phyloP scores from a whole-genome alignment of 2,113 vertebrate species.

The Polyodon spathula region DNA sequence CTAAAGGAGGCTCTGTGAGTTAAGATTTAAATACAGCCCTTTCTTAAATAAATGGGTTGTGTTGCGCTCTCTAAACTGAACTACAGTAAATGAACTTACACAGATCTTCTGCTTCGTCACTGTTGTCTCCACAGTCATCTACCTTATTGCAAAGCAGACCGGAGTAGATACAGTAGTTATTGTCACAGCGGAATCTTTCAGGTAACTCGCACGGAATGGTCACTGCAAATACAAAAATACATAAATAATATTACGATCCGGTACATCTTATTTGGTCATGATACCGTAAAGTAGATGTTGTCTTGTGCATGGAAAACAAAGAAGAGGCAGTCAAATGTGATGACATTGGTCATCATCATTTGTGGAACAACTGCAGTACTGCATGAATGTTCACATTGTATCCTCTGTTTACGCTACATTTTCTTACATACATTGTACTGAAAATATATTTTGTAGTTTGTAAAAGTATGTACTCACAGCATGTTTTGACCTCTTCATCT shows the following conservation, averaged over 20 bases:
- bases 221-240: constrained; percentile 24
- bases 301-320: too few relatives aligned
- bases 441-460: too few relatives aligned
- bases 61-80: not conserved
- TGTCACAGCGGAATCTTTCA: constrained; percentile 44
- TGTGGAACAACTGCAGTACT: too few relatives aligned
- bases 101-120: constrained; percentile 43
- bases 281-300: too few relatives aligned
- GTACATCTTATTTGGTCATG: too few relatives aligned
- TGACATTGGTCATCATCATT: too few relatives aligned
- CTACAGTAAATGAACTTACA: constrained; percentile 31
- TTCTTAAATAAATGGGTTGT: not conserved
- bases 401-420: too few relatives aligned
- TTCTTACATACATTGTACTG: too few relatives aligned
- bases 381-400: too few relatives aligned
- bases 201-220: constrained; percentile 51
- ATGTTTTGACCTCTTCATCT: not conserved
- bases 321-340: too few relatives aligned
- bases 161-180: constrained; percentile 45
- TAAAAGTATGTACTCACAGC: not conserved
- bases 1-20: too few relatives aligned
- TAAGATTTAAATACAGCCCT: constrained; percentile 23
- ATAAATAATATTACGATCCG: not conserved
- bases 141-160: constrained; percentile 47
- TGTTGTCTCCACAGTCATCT: constrained; percentile 53